Conservation (phyloP, 1,140 invertebrate species). For the Diploscapter pachys region DNA sequence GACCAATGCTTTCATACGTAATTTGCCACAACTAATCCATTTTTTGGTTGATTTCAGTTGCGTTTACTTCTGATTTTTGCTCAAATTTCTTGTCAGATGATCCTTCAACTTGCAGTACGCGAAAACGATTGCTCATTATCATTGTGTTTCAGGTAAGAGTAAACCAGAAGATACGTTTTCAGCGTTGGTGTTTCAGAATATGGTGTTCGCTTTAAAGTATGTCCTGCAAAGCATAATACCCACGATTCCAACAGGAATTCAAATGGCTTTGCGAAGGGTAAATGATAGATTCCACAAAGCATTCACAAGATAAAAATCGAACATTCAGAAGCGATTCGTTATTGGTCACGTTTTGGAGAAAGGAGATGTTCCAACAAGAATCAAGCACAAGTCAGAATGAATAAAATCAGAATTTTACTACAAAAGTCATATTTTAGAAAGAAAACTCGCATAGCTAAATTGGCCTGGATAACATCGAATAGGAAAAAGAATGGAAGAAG, state of each 20-base stretch:
- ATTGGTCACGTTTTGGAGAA: conserved; percentile 26
- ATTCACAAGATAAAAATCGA: not conserved
- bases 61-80: conserved; percentile 36
- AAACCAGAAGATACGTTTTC: not conserved
- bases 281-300: not conserved
- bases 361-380: conserved; percentile 24
- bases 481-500: not conserved
- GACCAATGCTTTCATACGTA: conserved; percentile 35
- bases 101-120: not conserved
- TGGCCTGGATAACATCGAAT: conserved; percentile 27
- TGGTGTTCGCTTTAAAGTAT: conserved; percentile 25
- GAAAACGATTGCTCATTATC: conserved; percentile 28
- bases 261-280: conserved; percentile 23
- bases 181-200: conserved; percentile 19
- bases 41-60: conserved; percentile 14
- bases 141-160: conserved; percentile 28
- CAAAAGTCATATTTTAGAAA: conserved; percentile 12
- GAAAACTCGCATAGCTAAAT: conserved; percentile 2
- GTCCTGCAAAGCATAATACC: conserved; percentile 32
- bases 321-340: conserved; percentile 32
- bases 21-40: not conserved
- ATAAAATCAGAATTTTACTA: not conserved
- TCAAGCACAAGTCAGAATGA: not conserved
- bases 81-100: conserved; percentile 11
- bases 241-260: conserved; percentile 12